Conservation (phyloP, 1,140 invertebrate genomes). For the Pogonognathellus flavescens region DNA sequence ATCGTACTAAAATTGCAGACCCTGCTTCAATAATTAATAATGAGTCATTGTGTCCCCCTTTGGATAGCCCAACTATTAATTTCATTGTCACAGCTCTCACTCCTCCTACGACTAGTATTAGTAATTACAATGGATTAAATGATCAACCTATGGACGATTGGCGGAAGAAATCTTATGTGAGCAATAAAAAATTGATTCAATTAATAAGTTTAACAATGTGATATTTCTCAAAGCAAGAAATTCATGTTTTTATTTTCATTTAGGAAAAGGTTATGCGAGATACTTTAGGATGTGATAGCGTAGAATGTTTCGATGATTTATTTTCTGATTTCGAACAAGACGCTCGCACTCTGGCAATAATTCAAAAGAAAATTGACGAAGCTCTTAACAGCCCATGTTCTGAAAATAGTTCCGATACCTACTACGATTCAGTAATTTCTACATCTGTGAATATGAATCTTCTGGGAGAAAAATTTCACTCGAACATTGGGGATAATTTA, state of each 20-base stretch:
- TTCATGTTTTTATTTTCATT: background rate
- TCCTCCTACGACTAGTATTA: background rate
- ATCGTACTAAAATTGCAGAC: background rate
- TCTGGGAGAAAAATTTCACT: background rate
- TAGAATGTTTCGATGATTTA: conserved; percentile 2
- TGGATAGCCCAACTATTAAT: background rate
- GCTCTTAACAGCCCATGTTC: background rate
- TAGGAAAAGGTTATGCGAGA: conserved; percentile 2
- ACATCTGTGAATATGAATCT: background rate
- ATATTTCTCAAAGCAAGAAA: background rate
- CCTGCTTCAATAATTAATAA: background rate
- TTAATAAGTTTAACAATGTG: background rate
- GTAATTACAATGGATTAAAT: background rate
- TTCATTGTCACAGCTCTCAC: background rate
- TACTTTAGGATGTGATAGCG: background rate
- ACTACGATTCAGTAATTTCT: background rate
- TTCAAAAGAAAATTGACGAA: conserved; percentile 20
- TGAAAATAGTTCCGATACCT: background rate
- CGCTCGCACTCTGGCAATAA: background rate
- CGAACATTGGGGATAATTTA: background rate
- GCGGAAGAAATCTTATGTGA: conserved; percentile 18
- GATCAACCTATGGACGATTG: background rate
- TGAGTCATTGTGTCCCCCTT: background rate
- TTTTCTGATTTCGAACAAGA: background rate
- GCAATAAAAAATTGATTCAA: background rate